Evolutionary conservation across 2,113 vertebrate genomes (phyloP).

Genomic region (Paracanthobrama guichenoti): DNA sequence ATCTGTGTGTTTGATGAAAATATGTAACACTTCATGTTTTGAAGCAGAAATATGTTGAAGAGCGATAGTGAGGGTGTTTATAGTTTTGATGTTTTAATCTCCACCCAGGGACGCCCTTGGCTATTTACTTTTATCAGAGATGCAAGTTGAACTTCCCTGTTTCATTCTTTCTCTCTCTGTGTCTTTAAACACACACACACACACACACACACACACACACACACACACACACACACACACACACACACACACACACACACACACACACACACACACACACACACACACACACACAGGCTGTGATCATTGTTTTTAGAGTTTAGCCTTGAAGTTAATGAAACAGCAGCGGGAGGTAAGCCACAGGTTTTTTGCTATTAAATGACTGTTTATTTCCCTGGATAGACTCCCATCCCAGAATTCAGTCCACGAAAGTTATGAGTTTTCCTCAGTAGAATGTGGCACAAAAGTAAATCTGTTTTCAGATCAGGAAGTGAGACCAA

Average conservation of each 20-base stretch:
- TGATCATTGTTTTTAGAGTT: conserved; percentile 30
- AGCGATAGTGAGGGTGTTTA: conserved; percentile 41
- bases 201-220: conserved; percentile 29
- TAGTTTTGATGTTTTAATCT: conserved; percentile 37
- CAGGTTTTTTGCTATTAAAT: conserved; percentile 19
- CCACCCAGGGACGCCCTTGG: conserved; percentile 10
- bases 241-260: conserved; percentile 22
- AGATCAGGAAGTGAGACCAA: conserved; percentile 11
- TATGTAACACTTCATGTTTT: conserved; percentile 32
- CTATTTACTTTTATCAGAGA: conserved; percentile 45
- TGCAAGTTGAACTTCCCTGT: conserved; percentile 30
- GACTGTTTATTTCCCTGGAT: conserved; percentile 32
- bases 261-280: conserved; percentile 23
- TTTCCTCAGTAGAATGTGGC: neutral
- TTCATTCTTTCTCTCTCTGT: neutral
- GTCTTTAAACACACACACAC: conserved; percentile 7
- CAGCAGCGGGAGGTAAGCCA: conserved; percentile 19
- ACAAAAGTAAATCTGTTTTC: conserved; percentile 8
- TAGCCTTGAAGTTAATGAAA: conserved; percentile 42
- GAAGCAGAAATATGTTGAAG: conserved; percentile 46
- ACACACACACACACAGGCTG: neutral
- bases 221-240: neutral
- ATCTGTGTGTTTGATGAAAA: conserved; percentile 35
- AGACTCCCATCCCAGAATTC: conserved; percentile 6
- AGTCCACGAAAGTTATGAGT: neutral